Evolutionary conservation across 2,113 vertebrate genomes (phyloP).

Genomic region (Lichenostomus cassidix): DNA sequence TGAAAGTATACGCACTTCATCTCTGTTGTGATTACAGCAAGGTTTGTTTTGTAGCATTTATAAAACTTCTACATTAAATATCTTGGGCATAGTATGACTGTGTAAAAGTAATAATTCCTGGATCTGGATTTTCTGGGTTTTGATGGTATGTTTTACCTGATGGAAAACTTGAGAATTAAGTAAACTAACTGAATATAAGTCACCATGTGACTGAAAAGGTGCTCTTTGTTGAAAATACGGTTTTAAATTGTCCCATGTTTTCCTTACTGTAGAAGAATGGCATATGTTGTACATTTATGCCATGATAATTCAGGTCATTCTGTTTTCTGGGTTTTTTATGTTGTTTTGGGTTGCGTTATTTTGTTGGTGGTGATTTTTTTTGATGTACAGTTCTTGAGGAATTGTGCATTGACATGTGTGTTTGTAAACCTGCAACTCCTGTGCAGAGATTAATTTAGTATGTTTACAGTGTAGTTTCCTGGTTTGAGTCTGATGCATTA

Average conservation of each 20-base stretch:
- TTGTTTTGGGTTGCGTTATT: background rate
- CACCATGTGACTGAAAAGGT: background rate
- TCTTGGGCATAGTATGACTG: background rate
- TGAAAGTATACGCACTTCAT: background rate
- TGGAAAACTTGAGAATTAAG: background rate
- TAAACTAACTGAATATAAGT: background rate
- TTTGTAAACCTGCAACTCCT: background rate
- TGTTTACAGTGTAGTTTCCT: background rate
- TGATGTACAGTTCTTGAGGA: background rate
- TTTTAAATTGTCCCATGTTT: background rate
- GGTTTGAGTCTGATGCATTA: background rate
- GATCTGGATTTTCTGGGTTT: background rate
- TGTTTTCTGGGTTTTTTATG: background rate
- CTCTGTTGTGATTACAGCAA: background rate
- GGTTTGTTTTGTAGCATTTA: background rate
- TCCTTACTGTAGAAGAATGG: background rate
- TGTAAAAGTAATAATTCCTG: background rate
- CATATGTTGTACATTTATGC: background rate
- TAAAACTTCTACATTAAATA: background rate
- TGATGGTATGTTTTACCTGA: background rate
- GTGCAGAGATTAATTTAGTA: background rate
- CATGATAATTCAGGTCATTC: background rate
- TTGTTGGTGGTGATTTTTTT: background rate
- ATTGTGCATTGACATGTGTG: fast-evolving
- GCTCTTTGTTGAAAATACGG: background rate